Evolutionary conservation across 2,113 vertebrate species (phyloP).

Genomic region (Glaucidium brasilianum): DNA sequence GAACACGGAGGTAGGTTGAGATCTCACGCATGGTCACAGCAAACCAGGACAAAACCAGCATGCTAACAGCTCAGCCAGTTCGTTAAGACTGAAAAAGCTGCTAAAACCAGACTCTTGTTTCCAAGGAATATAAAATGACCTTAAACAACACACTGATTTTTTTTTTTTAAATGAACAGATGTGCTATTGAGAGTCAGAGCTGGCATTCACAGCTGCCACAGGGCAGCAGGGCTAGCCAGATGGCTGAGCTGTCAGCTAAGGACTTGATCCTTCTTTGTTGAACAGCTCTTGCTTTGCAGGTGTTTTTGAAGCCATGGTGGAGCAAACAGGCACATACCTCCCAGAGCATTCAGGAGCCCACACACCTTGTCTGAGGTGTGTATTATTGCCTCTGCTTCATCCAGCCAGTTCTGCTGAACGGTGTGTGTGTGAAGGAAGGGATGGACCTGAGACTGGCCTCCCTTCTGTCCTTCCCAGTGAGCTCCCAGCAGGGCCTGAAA

Average conservation of each 20-base stretch:
- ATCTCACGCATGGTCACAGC: not conserved
- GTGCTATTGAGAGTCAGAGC: conserved; percentile 24
- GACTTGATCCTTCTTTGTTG: not conserved
- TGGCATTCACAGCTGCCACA: conserved; percentile 23
- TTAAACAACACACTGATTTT: not conserved
- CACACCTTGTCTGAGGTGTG: not conserved
- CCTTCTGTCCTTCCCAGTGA: not conserved
- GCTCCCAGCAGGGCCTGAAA: not conserved
- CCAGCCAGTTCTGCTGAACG: not conserved
- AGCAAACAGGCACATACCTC: not conserved
- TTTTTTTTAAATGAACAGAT: conserved; percentile 6
- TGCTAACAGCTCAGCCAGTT: not conserved
- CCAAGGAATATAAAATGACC: not conserved
- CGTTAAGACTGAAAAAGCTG: not conserved
- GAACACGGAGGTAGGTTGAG: not conserved
- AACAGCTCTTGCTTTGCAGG: not conserved
- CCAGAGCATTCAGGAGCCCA: not conserved
- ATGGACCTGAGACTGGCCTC: not conserved
- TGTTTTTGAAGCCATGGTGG: not conserved
- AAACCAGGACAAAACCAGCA: not conserved
- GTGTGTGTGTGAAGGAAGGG: not conserved
- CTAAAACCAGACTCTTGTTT: not conserved
- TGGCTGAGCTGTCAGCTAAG: conserved; percentile 26
- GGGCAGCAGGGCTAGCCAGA: conserved; percentile 15
- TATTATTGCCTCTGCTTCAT: not conserved